phyloP scores from a whole-genome alignment of 2,888 invertebrate genomes.

The Cephus nigrinus region DNA sequence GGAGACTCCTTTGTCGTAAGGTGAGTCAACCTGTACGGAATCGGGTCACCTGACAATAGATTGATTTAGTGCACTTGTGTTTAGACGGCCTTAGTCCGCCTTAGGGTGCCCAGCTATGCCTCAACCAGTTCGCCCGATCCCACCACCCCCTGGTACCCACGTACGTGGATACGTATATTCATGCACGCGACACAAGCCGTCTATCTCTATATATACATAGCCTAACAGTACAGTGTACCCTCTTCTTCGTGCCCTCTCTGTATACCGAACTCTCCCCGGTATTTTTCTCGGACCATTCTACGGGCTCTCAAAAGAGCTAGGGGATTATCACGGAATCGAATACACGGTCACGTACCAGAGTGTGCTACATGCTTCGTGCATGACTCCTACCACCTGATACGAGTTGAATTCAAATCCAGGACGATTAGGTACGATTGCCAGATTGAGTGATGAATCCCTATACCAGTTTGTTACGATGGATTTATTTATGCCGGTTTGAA shows the following conservation, averaged over 20 bases:
- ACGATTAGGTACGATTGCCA: background rate
- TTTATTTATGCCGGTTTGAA: background rate
- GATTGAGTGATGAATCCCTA: background rate
- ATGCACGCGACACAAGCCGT: conserved; percentile 5
- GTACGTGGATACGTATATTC: background rate
- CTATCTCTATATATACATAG: background rate
- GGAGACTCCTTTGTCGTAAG: conserved; percentile 43
- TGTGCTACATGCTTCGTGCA: conserved; percentile 38
- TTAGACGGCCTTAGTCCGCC: conserved; percentile 13
- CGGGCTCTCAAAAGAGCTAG: conserved; percentile 25
- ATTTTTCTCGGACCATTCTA: conserved; percentile 3
- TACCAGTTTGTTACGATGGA: background rate
- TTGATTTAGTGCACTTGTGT: conserved; percentile 57
- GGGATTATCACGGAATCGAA: conserved; percentile 49
- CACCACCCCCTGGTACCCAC: background rate
- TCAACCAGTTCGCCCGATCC: background rate
- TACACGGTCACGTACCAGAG: conserved; percentile 54
- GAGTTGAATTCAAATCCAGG: background rate
- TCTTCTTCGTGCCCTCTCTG: background rate
- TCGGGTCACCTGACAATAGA: conserved; percentile 56
- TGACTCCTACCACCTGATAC: conserved; percentile 45
- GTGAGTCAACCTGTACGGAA: conserved; percentile 56
- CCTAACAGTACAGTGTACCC: conserved; percentile 2
- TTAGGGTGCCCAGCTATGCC: conserved; percentile 2
- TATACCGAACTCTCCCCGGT: background rate